Conservation (phyloP, 2,113 vertebrate genomes). For the Blennius ocellaris region DNA sequence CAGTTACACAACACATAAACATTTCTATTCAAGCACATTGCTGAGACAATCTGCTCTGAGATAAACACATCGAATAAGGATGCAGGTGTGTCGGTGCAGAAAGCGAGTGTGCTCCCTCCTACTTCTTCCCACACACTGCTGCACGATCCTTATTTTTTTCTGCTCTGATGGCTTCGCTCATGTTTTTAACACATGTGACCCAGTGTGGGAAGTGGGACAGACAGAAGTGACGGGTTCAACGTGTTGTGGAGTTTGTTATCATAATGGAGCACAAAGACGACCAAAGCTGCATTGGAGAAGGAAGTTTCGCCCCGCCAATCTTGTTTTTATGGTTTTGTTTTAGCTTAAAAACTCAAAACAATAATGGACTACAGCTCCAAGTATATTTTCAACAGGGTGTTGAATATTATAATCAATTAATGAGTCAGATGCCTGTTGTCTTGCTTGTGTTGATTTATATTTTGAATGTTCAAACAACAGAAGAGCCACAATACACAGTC, state of each 20-base stretch:
- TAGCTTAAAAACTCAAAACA: not conserved
- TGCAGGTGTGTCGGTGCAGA: not conserved
- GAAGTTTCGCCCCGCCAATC: slow-evolving; percentile 11
- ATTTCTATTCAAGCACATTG: not conserved
- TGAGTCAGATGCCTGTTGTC: no score
- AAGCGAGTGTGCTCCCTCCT: slow-evolving; percentile 13
- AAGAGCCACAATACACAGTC: no score
- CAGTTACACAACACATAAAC: not conserved
- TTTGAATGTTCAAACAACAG: no score
- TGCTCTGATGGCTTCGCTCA: slow-evolving; percentile 22
- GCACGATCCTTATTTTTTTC: slow-evolving; percentile 17
- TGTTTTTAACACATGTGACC: slow-evolving; percentile 47
- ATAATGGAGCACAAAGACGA: slow-evolving; percentile 38
- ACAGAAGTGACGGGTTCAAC: slow-evolving; percentile 15
- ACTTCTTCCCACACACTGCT: slow-evolving; percentile 26
- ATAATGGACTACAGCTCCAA: not conserved
- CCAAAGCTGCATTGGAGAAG: slow-evolving; percentile 46
- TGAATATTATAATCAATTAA: not conserved
- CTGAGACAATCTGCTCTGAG: not conserved
- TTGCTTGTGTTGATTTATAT: no score
- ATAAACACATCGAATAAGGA: not conserved
- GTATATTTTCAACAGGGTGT: not conserved
- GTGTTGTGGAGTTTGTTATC: slow-evolving; percentile 25
- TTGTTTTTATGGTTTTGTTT: not conserved
- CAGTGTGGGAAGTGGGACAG: slow-evolving; percentile 75